Conservation (phyloP, 2,113 vertebrate genomes). For the Coryphaenoides rupestris region DNA sequence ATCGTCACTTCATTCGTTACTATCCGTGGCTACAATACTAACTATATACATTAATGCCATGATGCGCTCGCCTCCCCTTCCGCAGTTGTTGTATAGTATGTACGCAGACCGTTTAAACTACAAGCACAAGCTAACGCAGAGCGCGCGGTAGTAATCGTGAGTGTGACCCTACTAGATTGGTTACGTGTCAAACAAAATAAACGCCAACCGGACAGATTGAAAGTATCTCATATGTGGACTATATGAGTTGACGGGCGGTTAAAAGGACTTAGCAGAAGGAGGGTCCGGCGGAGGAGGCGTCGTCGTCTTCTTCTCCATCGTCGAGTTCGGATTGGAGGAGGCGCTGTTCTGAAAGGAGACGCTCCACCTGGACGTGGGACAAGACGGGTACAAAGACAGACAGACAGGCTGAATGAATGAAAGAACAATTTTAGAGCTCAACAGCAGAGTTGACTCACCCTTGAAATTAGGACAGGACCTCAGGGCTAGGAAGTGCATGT, state of each 20-base stretch:
- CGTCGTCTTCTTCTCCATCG: constrained; percentile 66
- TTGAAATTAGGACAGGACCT: background rate
- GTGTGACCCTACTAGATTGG: too few relatives aligned
- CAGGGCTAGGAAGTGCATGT: background rate
- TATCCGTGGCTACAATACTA: too few relatives aligned
- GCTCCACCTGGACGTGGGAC: constrained; percentile 76
- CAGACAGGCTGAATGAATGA: background rate
- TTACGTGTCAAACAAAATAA: too few relatives aligned
- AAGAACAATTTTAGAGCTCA: background rate
- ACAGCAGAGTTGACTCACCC: background rate
- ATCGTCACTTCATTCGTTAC: too few relatives aligned
- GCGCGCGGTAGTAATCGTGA: too few relatives aligned
- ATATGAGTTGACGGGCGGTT: constrained; percentile 76
- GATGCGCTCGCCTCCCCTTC: constrained; percentile 10
- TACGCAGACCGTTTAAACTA: too few relatives aligned
- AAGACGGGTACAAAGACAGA: background rate
- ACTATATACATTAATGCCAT: too few relatives aligned
- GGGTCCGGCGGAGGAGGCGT: constrained; percentile 57
- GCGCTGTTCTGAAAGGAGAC: constrained; percentile 89
- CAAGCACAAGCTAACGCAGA: too few relatives aligned
- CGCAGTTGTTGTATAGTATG: too few relatives aligned
- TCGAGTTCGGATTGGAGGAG: constrained; percentile 86
- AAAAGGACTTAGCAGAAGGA: too few relatives aligned
- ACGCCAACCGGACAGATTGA: too few relatives aligned
- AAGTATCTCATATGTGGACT: constrained; percentile 80